phyloP scores from a whole-genome alignment of 2,797 vertebrate genomes.

The Setipinna tenuifilis region DNA sequence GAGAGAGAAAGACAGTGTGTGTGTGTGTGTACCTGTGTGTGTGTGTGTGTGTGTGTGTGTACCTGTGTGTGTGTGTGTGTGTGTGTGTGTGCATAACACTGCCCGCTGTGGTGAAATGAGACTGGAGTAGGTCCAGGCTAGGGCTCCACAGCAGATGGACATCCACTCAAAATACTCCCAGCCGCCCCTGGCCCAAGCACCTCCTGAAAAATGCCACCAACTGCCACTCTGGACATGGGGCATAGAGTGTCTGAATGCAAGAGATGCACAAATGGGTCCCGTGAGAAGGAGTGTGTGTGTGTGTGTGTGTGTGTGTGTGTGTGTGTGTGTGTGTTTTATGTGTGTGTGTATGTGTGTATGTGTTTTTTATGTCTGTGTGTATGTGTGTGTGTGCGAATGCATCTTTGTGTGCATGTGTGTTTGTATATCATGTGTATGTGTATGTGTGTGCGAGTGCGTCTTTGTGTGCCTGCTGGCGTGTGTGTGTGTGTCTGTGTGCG shows the following conservation, averaged over 20 bases:
- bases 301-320: slow-evolving; percentile 10
- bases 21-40: not conserved
- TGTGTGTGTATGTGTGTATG: slow-evolving; percentile 8
- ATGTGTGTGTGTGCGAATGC: not conserved
- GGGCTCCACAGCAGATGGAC: not conserved
- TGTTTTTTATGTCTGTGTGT: not conserved
- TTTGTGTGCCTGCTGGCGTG: not conserved
- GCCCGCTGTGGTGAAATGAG: not conserved
- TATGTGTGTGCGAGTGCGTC: not conserved
- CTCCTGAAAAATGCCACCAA: slow-evolving; percentile 5
- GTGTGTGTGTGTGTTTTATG: slow-evolving; percentile 29
- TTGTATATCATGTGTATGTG: not conserved
- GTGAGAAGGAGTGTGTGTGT: not conserved
- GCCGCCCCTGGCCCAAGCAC: not conserved
- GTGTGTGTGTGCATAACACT: not conserved
- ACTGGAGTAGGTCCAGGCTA: not conserved
- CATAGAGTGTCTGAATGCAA: not conserved
- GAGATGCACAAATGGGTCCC: not conserved
- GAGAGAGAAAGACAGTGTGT: too few species aligned
- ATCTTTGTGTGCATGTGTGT: not conserved
- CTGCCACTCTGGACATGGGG: slow-evolving; percentile 4
- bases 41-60: not conserved
- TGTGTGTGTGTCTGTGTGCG: not conserved
- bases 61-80: not conserved
- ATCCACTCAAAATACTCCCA: not conserved